Percentiles rank a stretch among this genome's conserved stretches.
These are phyloP conservation scores for Microplitis deprimator DNA, from an alignment of 2,888 invertebrate genomes.

Conservation along the genomic window DNA sequence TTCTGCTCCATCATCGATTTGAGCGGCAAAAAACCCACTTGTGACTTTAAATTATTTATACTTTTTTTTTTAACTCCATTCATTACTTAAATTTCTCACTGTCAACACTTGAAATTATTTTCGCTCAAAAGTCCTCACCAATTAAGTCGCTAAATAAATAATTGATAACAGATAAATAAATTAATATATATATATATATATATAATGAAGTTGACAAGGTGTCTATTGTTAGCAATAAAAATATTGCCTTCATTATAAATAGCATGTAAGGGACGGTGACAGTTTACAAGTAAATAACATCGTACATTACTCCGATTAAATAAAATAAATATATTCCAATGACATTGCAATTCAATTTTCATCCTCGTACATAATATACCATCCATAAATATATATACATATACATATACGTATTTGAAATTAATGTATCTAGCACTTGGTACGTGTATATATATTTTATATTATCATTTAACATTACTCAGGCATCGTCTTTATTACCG, in stretches of 20 bases:
- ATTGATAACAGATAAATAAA: background rate
- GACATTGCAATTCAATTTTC: constrained; percentile 5
- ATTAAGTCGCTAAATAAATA: background rate
- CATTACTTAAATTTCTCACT: background rate
- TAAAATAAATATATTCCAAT: background rate
- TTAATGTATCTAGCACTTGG: constrained; percentile 7
- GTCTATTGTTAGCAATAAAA: constrained; percentile 1
- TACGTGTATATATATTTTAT: constrained; percentile 6
- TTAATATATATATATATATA: background rate
- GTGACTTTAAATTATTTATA: background rate
- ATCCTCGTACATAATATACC: background rate
- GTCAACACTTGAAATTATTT: background rate
- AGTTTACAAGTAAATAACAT: constrained; percentile 7
- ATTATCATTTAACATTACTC: constrained; percentile 37
- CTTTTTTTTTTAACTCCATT: background rate
- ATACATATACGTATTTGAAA: background rate
- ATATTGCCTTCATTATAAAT: constrained; percentile 2
- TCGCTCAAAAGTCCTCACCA: background rate
- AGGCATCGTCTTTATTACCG: constrained; percentile 44
- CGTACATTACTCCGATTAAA: constrained; percentile 1
- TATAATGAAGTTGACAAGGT: background rate
- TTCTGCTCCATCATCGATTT: constrained; percentile 6
- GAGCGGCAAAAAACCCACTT: background rate
- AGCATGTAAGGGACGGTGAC: background rate
- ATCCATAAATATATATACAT: background rate